Evolutionary conservation across 2,797 vertebrate species (phyloP).

Genomic region (Xiphorhynchus erythropygius): DNA sequence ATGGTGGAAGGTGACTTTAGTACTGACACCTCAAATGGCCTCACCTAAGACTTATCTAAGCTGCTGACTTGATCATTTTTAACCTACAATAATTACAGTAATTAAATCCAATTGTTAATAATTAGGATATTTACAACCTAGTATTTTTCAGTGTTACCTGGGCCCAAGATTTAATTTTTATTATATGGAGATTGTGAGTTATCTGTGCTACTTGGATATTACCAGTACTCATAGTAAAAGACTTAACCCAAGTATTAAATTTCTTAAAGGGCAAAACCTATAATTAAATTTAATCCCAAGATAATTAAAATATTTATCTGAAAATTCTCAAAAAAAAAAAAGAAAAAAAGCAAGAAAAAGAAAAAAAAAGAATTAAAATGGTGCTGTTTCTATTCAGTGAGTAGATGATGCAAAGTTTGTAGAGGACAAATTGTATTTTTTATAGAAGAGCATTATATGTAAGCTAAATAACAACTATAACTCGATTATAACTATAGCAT

Average conservation of each 20-base stretch:
- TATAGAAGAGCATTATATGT: not conserved
- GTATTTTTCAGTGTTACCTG: not conserved
- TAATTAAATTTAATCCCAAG: not conserved
- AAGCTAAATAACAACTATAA: not conserved
- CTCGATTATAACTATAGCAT: not conserved
- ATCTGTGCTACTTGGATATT: not conserved
- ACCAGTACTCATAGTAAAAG: not conserved
- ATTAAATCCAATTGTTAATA: not conserved
- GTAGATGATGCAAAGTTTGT: not conserved
- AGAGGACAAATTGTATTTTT: not conserved
- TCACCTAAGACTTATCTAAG: not conserved
- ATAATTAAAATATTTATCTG: not conserved
- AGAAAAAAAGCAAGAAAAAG: not conserved
- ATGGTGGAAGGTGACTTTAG: not conserved
- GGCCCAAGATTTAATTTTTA: not conserved
- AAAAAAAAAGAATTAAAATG: not conserved
- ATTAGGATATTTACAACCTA: not conserved
- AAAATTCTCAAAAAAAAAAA: not conserved
- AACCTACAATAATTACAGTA: not conserved
- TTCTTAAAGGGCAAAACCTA: not conserved
- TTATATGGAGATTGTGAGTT: not conserved
- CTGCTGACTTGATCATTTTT: not conserved
- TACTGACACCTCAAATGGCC: not conserved
- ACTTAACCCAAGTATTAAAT: not conserved
- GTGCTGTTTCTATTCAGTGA: not conserved